phyloP scores from a whole-genome alignment of 1,140 invertebrate genomes.

The Plutomurus gul region DNA sequence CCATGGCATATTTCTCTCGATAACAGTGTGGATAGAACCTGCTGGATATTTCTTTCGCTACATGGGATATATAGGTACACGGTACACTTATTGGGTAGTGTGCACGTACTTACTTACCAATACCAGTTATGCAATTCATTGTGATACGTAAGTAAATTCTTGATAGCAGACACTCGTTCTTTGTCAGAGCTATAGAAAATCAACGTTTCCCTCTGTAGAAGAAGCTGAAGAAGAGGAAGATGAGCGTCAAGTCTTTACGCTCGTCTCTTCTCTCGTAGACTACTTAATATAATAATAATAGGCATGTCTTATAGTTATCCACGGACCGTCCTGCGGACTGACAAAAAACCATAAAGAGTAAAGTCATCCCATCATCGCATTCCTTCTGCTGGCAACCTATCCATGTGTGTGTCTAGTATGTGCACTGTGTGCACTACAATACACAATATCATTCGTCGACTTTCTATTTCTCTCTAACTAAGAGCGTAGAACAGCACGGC shows the following conservation, averaged over 20 bases:
- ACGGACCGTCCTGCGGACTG: constrained; percentile 8
- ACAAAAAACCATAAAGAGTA: constrained; percentile 28
- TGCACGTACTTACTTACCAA: neutral
- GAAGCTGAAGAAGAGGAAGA: neutral
- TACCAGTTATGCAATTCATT: neutral
- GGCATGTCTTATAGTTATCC: constrained; percentile 22
- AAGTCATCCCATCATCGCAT: constrained; percentile 28
- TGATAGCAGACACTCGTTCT: neutral
- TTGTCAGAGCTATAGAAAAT: neutral
- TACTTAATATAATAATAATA: too few relatives aligned
- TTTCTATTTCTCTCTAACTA: constrained; percentile 18
- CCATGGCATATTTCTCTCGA: neutral
- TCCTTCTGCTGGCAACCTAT: too few relatives aligned
- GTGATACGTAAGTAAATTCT: neutral
- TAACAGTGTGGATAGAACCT: neutral
- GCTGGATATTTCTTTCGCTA: neutral
- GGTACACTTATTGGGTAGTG: too few relatives aligned
- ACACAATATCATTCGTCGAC: neutral
- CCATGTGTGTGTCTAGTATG: too few relatives aligned
- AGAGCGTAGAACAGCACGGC: neutral
- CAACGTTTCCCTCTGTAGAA: neutral
- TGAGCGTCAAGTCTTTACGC: too few relatives aligned
- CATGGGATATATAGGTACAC: too few relatives aligned
- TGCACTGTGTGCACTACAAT: too few relatives aligned
- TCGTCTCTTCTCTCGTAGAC: too few relatives aligned